A percentile compares a stretch with the other conserved stretches of the same genome.
Conservation (phyloP, 2,797 vertebrate species). For the Esox masquinongy region DNA sequence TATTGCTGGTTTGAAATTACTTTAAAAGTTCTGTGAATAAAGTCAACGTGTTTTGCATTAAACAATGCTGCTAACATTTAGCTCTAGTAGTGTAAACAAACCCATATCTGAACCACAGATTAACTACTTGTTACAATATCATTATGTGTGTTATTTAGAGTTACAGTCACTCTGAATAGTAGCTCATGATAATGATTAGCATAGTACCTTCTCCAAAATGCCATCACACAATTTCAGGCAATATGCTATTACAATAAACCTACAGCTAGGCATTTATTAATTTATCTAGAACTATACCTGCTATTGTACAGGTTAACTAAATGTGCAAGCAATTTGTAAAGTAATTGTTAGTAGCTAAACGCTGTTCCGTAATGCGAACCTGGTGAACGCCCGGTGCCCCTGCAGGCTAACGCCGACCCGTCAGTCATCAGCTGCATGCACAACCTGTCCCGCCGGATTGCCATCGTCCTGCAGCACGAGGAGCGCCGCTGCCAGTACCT, state of each 20-base stretch:
- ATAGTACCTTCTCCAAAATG: too few relatives aligned
- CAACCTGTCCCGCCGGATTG: slow-evolving; percentile 91
- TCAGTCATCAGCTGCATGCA: slow-evolving; percentile 95
- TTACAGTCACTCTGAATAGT: too few relatives aligned
- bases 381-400: slow-evolving; percentile 4
- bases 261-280: not conserved
- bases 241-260: not conserved
- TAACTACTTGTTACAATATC: not conserved
- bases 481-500: slow-evolving; percentile 97
- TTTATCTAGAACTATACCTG: too few relatives aligned
- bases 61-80: not conserved
- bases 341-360: not conserved
- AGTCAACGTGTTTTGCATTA: not conserved
- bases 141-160: not conserved
- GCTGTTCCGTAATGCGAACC: too few relatives aligned
- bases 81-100: not conserved
- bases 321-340: not conserved
- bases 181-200: too few relatives aligned
- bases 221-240: not conserved
- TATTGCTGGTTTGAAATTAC: not conserved
- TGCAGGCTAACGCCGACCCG: slow-evolving; percentile 89
- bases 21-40: not conserved
- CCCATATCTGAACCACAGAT: not conserved
- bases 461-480: slow-evolving; percentile 94
- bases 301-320: not conserved